Conservation (phyloP, 1,140 invertebrate species). For the Halictus rubicundus region DNA sequence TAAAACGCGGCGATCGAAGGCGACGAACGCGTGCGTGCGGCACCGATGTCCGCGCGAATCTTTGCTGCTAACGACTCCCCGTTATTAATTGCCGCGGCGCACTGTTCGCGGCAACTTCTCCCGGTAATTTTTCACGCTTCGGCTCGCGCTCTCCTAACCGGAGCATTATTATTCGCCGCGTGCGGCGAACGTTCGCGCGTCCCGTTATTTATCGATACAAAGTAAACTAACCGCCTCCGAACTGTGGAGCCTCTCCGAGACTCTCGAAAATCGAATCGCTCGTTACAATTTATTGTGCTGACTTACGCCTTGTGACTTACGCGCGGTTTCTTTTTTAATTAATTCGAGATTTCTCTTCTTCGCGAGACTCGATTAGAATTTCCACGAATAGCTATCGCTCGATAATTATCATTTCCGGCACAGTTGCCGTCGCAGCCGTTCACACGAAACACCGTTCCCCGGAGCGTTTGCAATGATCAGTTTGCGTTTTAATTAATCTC, state of each 20-base stretch:
- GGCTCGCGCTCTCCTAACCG: no score
- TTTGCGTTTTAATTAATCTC: not conserved
- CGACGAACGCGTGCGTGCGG: not conserved
- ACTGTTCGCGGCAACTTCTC: not conserved
- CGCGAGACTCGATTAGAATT: no score
- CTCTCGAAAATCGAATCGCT: no score
- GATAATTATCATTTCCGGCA: not conserved
- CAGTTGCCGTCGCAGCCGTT: not conserved
- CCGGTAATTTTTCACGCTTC: not conserved
- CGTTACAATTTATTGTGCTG: no score
- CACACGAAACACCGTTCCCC: not conserved
- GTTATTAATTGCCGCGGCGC: conserved; percentile 1
- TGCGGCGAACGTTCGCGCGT: not conserved
- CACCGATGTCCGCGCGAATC: not conserved
- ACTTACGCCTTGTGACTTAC: no score
- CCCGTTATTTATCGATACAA: not conserved
- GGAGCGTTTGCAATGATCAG: not conserved
- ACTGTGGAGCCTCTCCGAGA: not conserved
- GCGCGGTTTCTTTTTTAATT: no score
- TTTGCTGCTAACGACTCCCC: not conserved
- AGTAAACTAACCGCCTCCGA: no score
- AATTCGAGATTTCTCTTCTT: no score
- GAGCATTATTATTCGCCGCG: not conserved
- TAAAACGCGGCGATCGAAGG: not conserved
- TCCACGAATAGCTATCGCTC: no score